Percentiles rank a stretch among this genome's conserved stretches.
Conservation (phyloP, 2,113 vertebrate species). For the Ivindomyrus marchei region DNA sequence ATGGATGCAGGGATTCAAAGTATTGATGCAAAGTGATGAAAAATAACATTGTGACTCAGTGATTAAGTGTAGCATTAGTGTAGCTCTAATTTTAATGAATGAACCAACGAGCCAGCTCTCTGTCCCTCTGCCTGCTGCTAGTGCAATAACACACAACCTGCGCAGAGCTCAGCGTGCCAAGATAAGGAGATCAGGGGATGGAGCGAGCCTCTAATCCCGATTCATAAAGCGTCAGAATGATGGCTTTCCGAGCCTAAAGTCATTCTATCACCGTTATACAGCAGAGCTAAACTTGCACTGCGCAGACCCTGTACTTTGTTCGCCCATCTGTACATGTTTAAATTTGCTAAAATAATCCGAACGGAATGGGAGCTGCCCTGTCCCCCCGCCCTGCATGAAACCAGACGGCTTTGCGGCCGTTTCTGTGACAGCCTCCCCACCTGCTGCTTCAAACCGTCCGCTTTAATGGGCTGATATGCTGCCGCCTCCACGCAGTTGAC, state of each 20-base stretch:
- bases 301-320: background rate
- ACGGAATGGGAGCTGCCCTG: background rate
- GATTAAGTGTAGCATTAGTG: background rate
- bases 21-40: background rate
- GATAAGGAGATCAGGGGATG: background rate
- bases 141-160: background rate
- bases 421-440: background rate
- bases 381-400: background rate
- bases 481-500: slow-evolving; percentile 28
- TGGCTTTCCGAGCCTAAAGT: background rate
- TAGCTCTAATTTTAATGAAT: background rate
- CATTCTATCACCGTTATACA: background rate
- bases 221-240: background rate
- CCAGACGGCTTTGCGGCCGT: background rate
- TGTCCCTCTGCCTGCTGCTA: background rate
- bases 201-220: background rate
- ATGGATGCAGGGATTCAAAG: background rate
- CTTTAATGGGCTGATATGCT: background rate
- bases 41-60: background rate
- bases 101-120: background rate
- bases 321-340: background rate
- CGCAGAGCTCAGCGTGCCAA: background rate
- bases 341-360: background rate
- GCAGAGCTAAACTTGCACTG: background rate
- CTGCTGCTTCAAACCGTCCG: background rate